A percentile compares a stretch with the other conserved stretches of the same genome.
These are phyloP conservation scores for Myotis davidii DNA, from an alignment of 2,113 vertebrate genomes.

Conservation along the genomic window DNA sequence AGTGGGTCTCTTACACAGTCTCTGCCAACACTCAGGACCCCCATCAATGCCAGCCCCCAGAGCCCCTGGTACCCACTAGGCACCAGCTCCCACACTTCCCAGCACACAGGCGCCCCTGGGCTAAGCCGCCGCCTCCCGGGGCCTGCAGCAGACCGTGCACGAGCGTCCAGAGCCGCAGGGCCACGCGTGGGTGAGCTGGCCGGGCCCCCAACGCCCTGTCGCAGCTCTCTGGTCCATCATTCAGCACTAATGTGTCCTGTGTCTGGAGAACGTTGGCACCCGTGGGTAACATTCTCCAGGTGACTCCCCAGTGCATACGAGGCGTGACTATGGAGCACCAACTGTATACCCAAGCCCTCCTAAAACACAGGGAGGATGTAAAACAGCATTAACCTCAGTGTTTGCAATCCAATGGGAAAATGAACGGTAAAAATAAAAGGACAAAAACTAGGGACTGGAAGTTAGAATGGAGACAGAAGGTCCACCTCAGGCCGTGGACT, in stretches of 20 bases:
- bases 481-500: neutral
- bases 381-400: neutral
- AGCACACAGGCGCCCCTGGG: neutral
- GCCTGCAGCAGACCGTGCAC: neutral
- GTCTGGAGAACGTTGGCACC: neutral
- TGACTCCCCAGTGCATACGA: neutral
- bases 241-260: neutral
- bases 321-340: neutral
- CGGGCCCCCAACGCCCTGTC: no score
- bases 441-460: neutral
- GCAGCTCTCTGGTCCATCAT: neutral
- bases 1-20: no score
- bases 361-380: neutral
- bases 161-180: neutral
- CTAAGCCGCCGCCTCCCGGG: neutral
- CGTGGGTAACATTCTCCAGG: rapidly evolving
- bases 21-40: no score
- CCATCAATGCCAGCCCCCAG: no score
- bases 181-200: neutral
- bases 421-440: neutral
- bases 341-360: neutral
- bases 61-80: no score
- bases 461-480: neutral
- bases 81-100: no score
- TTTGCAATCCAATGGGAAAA: neutral